phyloP scores from a whole-genome alignment of 2,888 invertebrate genomes.

The Hemicrepidius hirtus region DNA sequence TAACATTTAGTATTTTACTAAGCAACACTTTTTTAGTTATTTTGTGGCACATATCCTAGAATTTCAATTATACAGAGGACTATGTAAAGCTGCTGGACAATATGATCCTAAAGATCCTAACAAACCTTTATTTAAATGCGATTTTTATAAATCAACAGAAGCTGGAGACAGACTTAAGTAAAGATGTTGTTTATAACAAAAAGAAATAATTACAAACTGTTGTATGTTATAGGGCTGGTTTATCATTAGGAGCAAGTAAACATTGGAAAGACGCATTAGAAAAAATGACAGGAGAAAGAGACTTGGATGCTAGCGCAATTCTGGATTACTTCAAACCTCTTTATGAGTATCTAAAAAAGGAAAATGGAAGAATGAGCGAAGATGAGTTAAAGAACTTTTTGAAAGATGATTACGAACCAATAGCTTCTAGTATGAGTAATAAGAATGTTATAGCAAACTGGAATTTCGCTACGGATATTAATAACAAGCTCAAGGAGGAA shows the following conservation, averaged over 20 bases:
- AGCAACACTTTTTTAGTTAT: constrained; percentile 69
- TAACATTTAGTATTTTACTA: constrained; percentile 59
- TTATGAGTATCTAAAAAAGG: constrained; percentile 72
- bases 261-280: constrained; percentile 77
- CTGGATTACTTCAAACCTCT: constrained; percentile 77
- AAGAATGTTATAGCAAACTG: constrained; percentile 66
- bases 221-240: constrained; percentile 59
- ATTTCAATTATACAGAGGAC: constrained; percentile 80
- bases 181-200: constrained; percentile 31
- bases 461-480: constrained; percentile 68
- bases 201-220: background rate
- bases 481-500: constrained; percentile 55
- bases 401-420: constrained; percentile 61
- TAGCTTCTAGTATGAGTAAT: constrained; percentile 62
- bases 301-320: constrained; percentile 75
- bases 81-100: constrained; percentile 81
- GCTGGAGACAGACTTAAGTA: constrained; percentile 74
- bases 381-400: constrained; percentile 56
- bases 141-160: constrained; percentile 60
- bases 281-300: constrained; percentile 74
- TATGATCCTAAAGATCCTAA: constrained; percentile 73
- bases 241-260: constrained; percentile 72
- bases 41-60: constrained; percentile 81
- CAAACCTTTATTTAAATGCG: constrained; percentile 61
- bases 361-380: constrained; percentile 71